Percentiles rank a stretch among this genome's conserved stretches.
These are phyloP conservation scores for Ranitomeya imitator DNA, from an alignment of 2,113 vertebrate genomes.

Conservation along the genomic window DNA sequence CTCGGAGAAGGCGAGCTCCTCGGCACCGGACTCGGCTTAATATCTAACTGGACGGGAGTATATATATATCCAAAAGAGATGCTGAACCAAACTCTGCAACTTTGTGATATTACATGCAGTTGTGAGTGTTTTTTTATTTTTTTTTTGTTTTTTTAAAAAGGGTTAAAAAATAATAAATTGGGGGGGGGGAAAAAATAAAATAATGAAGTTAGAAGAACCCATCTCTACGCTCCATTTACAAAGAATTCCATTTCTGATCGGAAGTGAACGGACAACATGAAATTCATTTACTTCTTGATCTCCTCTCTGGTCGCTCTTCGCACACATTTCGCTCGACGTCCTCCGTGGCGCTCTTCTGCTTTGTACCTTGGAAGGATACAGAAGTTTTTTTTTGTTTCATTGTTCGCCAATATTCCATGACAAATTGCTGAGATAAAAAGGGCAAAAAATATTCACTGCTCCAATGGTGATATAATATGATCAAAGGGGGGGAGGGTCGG, in stretches of 20 bases:
- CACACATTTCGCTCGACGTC: conserved; percentile 68
- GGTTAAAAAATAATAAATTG: not conserved
- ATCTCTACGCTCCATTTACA: conserved; percentile 60
- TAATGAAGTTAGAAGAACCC: conserved; percentile 38
- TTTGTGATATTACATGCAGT: conserved; percentile 42
- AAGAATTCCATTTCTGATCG: conserved; percentile 52
- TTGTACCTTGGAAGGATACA: conserved; percentile 69
- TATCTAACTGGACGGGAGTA: conserved; percentile 29
- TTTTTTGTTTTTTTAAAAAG: not conserved
- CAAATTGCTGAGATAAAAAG: conserved; percentile 18
- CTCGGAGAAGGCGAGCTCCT: not conserved
- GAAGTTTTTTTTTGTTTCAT: conserved; percentile 54
- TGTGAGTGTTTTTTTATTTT: not conserved
- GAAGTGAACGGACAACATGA: conserved; percentile 63
- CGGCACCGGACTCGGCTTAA: not conserved
- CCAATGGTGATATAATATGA: not conserved
- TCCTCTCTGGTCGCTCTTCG: conserved; percentile 70
- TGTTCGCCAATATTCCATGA: conserved; percentile 57
- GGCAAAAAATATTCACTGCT: not conserved
- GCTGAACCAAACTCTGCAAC: conserved; percentile 1
- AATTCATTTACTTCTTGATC: conserved; percentile 71
- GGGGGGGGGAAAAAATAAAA: conserved; percentile 56
- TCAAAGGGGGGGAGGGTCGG: too few species aligned
- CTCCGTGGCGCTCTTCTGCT: conserved; percentile 66
- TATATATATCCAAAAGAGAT: conserved; percentile 16